These are phyloP conservation scores for human DNA, from an alignment of 2,113 vertebrate species.

Conservation along the genomic window GRCh38 chr2:216117501-216118000, in stretches of 20 bases:
- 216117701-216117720: neutral
- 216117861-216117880: neutral
- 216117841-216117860: neutral
- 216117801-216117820: neutral
- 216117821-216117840: neutral
- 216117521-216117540: neutral
- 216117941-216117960: neutral
- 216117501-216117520: neutral
- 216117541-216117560: neutral
- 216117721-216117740: slow-evolving; percentile 75
- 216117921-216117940: neutral
- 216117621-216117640: neutral
- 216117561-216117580: neutral
- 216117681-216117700: neutral
- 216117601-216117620: neutral
- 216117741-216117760: slow-evolving; percentile 94
- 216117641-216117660: neutral
- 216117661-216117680: neutral
- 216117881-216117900: neutral
- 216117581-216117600: neutral
- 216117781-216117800: slow-evolving; percentile 91
- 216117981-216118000: neutral
- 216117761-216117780: slow-evolving; percentile 97
- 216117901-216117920: neutral
- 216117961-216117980: slow-evolving; percentile 21